A percentile compares a stretch with the other conserved stretches of the same genome.
Conservation (phyloP, 2,888 invertebrate genomes). For the Synergus gifuensis region DNA sequence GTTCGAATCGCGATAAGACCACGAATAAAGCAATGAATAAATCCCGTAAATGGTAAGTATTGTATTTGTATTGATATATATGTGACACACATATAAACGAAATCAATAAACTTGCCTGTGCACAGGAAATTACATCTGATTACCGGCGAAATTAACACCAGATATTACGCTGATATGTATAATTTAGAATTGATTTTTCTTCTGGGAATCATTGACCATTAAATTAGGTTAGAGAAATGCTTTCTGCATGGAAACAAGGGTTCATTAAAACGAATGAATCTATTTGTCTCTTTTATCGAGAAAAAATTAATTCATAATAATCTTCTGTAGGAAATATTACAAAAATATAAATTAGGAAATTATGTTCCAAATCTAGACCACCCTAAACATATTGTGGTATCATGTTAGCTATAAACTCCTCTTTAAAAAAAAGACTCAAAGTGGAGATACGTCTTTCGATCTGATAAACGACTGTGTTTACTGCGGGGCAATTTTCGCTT, state of each 20-base stretch:
- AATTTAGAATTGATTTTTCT: neutral
- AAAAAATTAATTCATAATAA: neutral
- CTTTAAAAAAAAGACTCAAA: neutral
- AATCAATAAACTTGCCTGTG: conserved; percentile 24
- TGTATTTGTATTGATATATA: neutral
- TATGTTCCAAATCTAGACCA: neutral
- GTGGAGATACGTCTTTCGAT: neutral
- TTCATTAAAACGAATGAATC: neutral
- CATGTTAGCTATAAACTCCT: neutral
- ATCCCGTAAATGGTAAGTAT: conserved; percentile 28
- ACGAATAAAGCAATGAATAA: conserved; percentile 22
- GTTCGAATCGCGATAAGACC: conserved; percentile 15
- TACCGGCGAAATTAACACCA: neutral
- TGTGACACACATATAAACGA: neutral
- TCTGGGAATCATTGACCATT: neutral
- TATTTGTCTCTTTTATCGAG: neutral
- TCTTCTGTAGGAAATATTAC: neutral
- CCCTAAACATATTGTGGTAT: neutral
- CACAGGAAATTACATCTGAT: conserved; percentile 10
- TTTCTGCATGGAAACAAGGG: neutral
- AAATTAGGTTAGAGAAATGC: neutral
- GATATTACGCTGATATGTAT: neutral
- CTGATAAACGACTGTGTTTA: conserved; percentile 29
- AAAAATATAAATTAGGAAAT: neutral
- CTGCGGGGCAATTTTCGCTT: conserved; percentile 7